Evolutionary conservation across 2,113 vertebrate genomes (phyloP).

Genomic region (Entomyzon cyanotis): DNA sequence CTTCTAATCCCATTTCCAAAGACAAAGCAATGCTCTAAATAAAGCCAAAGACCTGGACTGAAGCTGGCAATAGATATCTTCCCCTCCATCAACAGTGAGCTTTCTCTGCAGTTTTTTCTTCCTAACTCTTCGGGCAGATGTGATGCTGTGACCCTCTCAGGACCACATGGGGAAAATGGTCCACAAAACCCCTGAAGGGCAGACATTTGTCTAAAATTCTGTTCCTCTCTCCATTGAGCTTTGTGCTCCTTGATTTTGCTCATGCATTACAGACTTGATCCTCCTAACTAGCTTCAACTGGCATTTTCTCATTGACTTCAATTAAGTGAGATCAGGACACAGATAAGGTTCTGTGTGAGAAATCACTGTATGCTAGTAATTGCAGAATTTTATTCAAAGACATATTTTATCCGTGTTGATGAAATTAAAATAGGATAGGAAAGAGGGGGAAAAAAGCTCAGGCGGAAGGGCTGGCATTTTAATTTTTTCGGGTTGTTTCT

Average conservation of each 20-base stretch:
- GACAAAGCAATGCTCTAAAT: background rate
- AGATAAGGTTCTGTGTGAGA: background rate
- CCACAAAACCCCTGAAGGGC: background rate
- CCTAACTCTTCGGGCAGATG: background rate
- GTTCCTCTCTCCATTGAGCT: background rate
- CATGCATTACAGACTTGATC: background rate
- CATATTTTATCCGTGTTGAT: conserved; percentile 44
- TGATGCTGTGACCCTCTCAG: background rate
- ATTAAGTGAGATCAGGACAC: conserved; percentile 26
- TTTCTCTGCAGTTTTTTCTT: background rate
- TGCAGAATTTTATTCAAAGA: conserved; percentile 54
- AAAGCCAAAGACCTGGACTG: background rate
- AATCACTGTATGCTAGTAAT: conserved; percentile 21
- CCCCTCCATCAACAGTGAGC: background rate
- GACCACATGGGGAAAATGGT: background rate
- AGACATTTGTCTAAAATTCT: background rate
- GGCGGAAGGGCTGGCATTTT: conserved; percentile 30
- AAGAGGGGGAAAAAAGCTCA: background rate
- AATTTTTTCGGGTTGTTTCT: background rate
- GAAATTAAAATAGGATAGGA: conserved; percentile 51
- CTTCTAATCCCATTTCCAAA: background rate
- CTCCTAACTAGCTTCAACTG: background rate
- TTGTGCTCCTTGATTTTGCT: background rate
- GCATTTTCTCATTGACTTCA: conserved; percentile 47
- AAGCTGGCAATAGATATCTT: background rate